Base-by-base conservation (phyloP, 2,797 vertebrate species). In the Argya squamiceps region DNA sequence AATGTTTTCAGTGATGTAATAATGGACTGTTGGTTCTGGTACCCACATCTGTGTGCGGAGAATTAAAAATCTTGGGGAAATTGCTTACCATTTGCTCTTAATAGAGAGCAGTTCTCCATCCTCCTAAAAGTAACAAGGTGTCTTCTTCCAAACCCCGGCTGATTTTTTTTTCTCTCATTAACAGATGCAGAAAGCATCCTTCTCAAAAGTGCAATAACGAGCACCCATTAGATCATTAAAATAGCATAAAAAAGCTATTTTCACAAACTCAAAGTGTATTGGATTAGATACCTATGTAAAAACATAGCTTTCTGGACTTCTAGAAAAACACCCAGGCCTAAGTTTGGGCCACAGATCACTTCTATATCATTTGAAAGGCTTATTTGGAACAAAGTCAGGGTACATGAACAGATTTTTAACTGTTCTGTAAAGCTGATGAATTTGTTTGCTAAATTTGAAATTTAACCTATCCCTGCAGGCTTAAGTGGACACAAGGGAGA, bases 331-430 rank as follows among this genome's bases (percentile, higher is more conserved):
- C 11, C 6, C 12, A 67, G 39, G 41, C 11, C 6, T 23, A 49
- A 34, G 2, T 85, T 59, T 63, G 47, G 64, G 23, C 30, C 65
- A 23, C 27, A 69, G 8, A 44, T 64, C 29, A 18, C 21, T 50
- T 56, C 41, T 43, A 0, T 17, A 32, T 50, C 1, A 14, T 24
- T 37, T 18, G 5, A 65, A 43, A 6, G n/a, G 19, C 24, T 63
- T 24, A 37, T 21, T 26, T 12, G 39, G 68, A 59, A 22, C 17
- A 22, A 78, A 65, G 30, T 67, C 37, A 80, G 58, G 11, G 19
- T 30, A 6, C 6, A 1, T 6, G 11, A 74, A 55, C 1, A 6
- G 65, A 23, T 8, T 70, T 49, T 11, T 17, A 60, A n/a, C 4
- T 36, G 13, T 17, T 91, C 43, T 69, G 27, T 49, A 41, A 50